Evolutionary conservation across 1,140 invertebrate genomes (phyloP), one percentile per base, ranked within the genome.

Genomic region (Drosophila navojoa): DNA sequence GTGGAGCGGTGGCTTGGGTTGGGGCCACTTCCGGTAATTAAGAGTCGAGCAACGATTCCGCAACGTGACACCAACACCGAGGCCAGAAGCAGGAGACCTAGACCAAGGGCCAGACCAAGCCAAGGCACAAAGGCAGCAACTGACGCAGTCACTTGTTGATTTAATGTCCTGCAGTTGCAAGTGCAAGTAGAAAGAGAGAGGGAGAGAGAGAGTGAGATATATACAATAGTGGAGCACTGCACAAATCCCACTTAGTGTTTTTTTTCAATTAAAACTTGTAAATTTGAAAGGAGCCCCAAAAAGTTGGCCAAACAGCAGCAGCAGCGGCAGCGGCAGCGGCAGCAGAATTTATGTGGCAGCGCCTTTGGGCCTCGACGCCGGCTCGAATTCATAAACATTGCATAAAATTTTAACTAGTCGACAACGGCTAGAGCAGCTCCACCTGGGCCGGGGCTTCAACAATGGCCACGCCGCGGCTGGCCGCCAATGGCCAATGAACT

Each of bases 241-340:
- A 15, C 47, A 53, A 53, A 68, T 59, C 32, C 22, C 63, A 67
- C 54, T 59, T 42, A 19, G 54, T 59, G 35, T 40, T 62, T 64
- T 68, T 59, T 71, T 71, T 66, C 69, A 71, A 71, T 71, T 71
- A 71, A 71, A 64, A 64, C 60, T 71, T 71, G 60, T 64, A 64
- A 64, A 71, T 71, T 64, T 71, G 42, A 54, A 70, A 70, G 62
- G 59, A 55, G 52, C 11, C 10, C 59, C 27, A 25, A 22, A 47
- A 29, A 47, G 29, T 45, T 70, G 58, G n/a, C 16, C 50, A 54
- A 54, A 68, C 45, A 60, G 35, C n/a, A 49, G 19, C 32, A 10
- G 32, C 32, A 32, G 32, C 32, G 6, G 32, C 6, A 32, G 7
- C 2, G 7, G 7, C 32, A 32, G 29, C 5, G 4, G 25, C 25